Base-by-base conservation (phyloP, 2,113 vertebrate genomes). In the Vireo altiloquus region DNA sequence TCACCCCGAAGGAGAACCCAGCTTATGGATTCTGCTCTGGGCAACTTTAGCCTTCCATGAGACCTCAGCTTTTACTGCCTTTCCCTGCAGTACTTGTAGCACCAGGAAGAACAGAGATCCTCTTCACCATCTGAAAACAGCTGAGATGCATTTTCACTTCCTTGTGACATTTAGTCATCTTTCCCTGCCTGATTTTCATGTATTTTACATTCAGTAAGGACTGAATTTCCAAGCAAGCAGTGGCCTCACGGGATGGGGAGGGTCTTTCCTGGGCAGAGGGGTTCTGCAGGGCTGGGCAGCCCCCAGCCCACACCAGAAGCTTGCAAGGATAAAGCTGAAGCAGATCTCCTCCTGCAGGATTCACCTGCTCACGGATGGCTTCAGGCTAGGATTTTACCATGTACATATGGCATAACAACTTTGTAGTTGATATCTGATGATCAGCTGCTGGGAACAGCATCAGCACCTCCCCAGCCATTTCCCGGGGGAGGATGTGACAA, bases 261-360 rank as follows among this genome's bases (percentile, higher is more conserved):
- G 28, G 3, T 4, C 1, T 10, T 76, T 37, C 54, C 42, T 27
- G 68, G 46, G 37, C 37, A 64, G 19, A 49, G 9, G 7, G 13
- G 15, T 2, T 82, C 16, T 0, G 0, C 50, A 5, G 50, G 7
- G 37, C 25, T 1, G 1, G 66, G 44, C 22, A 49, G 39, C 6
- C 31, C 37, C 46, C 0, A 0, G 11, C 31, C n/a, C 46, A 35
- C 0, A 0, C 40, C 2, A 0, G 46, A 63, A 80, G 44, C 61
- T 79, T 6, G 0, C 25, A 15, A 10, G 39, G 60, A 33, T 70
- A 22, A 44, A 71, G 39, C n/a, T 46, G 23, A n/a, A 90, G n/a
- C 31, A 74, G 79, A 20, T 30, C 68, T 54, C 33, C 30, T 40
- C 59, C 46, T 33, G 39, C 68, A 28, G 57, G 53, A 47, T 28